Conservation (phyloP, 2,888 invertebrate species). For the Chorisops tibialis region DNA sequence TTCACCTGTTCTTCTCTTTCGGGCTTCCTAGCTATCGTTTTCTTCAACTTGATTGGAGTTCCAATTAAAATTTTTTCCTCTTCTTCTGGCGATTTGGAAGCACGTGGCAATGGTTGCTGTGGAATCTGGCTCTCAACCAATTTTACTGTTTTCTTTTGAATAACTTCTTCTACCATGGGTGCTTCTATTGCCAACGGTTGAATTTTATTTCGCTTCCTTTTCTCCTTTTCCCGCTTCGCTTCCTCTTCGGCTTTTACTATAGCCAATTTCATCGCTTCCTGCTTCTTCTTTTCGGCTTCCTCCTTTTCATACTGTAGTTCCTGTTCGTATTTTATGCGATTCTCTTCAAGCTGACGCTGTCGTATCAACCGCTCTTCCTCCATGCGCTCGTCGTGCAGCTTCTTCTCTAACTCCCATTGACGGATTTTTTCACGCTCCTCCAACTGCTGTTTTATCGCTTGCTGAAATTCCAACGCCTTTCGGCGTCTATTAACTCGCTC, state of each 20-base stretch:
- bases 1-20: slow-evolving; percentile 17
- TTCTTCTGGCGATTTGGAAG: background rate
- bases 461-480: slow-evolving; percentile 81
- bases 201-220: slow-evolving; percentile 46
- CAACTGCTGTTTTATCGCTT: slow-evolving; percentile 78
- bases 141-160: background rate
- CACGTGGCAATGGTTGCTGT: background rate
- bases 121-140: background rate
- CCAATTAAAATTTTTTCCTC: slow-evolving; percentile 50
- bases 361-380: slow-evolving; percentile 75
- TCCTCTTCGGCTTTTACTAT: slow-evolving; percentile 73
- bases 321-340: slow-evolving; percentile 70
- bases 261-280: slow-evolving; percentile 72
- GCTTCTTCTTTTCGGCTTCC: slow-evolving; percentile 67
- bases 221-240: slow-evolving; percentile 66
- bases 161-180: background rate
- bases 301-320: slow-evolving; percentile 64
- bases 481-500: slow-evolving; percentile 79
- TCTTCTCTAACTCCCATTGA: slow-evolving; percentile 71
- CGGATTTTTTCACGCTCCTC: slow-evolving; percentile 75
- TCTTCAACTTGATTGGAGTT: slow-evolving; percentile 50
- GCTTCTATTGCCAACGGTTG: slow-evolving; percentile 29
- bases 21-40: slow-evolving; percentile 35
- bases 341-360: slow-evolving; percentile 68
- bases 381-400: slow-evolving; percentile 71